Evolutionary conservation across 2,113 vertebrate species (phyloP).

Genomic region (Amblyornis subalaris): DNA sequence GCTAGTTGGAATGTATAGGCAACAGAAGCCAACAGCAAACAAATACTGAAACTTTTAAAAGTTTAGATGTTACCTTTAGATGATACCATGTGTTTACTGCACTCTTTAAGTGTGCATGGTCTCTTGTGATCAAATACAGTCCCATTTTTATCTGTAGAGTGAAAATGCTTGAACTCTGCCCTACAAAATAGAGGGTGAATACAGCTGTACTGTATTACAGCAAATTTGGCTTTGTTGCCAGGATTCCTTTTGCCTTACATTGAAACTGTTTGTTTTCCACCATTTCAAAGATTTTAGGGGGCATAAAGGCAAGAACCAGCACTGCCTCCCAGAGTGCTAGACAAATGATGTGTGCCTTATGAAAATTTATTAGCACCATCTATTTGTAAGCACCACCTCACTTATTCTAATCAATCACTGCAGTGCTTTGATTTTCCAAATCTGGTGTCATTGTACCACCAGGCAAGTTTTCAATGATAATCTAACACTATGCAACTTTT

Average conservation of each 20-base stretch:
- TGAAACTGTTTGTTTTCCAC: slow-evolving; percentile 7
- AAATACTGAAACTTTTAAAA: background rate
- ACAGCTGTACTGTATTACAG: slow-evolving; percentile 21
- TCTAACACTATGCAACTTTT: background rate
- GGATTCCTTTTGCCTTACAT: slow-evolving; percentile 40
- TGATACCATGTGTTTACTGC: background rate
- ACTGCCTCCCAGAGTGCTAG: background rate
- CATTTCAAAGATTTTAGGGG: slow-evolving; percentile 5
- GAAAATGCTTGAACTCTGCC: background rate
- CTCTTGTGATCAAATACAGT: background rate
- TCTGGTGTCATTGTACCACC: background rate
- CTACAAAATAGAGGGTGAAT: slow-evolving; percentile 8
- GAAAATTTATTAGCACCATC: background rate
- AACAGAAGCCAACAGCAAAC: background rate
- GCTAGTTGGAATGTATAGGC: background rate
- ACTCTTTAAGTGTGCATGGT: fast-evolving
- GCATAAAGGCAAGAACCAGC: background rate
- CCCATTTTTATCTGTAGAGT: background rate
- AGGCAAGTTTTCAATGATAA: background rate
- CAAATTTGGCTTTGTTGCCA: background rate
- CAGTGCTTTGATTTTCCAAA: background rate
- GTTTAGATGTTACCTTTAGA: background rate
- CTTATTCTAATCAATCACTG: background rate
- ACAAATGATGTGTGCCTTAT: background rate
- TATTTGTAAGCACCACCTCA: background rate